Conservation (phyloP, 2,797 vertebrate species). For the Ispidina lecontei region DNA sequence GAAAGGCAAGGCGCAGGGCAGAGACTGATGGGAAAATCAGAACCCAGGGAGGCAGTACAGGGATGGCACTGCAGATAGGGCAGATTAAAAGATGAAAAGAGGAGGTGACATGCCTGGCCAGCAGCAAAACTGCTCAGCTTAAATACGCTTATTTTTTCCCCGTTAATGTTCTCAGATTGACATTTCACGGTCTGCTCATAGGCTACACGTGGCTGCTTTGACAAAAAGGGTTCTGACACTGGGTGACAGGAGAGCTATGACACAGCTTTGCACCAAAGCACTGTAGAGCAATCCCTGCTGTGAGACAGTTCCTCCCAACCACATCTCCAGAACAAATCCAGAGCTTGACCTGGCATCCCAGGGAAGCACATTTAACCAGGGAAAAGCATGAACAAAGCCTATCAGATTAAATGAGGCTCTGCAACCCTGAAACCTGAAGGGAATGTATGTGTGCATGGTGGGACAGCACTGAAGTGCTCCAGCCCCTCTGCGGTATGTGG, state of each 20-base stretch:
- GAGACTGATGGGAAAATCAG: background rate
- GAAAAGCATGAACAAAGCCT: background rate
- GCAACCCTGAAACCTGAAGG: background rate
- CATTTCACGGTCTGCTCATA: background rate
- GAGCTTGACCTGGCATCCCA: background rate
- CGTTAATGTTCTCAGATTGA: background rate
- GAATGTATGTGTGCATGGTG: fast-evolving
- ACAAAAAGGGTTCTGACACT: background rate
- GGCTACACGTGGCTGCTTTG: background rate
- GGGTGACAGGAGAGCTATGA: background rate
- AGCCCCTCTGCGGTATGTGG: background rate
- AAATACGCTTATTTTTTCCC: background rate
- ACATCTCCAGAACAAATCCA: background rate
- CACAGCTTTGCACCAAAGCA: background rate
- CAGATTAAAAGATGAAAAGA: background rate
- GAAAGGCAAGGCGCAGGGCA: background rate
- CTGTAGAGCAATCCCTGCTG: background rate
- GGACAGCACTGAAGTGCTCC: background rate
- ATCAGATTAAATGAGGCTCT: background rate
- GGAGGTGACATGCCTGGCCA: background rate
- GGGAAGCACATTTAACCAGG: background rate
- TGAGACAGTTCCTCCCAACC: background rate
- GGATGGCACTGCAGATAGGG: background rate
- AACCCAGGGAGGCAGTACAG: background rate
- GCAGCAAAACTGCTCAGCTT: background rate